These are phyloP conservation scores for Lasius platythorax DNA, from an alignment of 2,888 invertebrate genomes.

Conservation along the genomic window DNA sequence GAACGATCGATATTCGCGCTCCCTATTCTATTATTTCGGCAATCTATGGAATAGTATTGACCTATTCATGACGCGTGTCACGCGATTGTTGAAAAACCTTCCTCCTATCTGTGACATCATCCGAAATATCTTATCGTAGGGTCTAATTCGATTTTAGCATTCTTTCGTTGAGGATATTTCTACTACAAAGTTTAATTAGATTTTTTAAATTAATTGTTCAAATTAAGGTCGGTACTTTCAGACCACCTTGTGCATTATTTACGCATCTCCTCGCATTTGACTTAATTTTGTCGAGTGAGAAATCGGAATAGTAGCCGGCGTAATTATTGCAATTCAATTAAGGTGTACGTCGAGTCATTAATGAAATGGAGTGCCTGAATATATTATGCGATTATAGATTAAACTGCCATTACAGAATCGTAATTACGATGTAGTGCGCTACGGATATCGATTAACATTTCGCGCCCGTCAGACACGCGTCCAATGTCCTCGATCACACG, in stretches of 20 bases:
- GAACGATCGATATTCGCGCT: constrained; percentile 29
- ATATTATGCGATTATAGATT: constrained; percentile 47
- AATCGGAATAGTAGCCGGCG: not conserved
- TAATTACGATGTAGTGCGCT: constrained; percentile 25
- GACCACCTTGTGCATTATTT: not conserved
- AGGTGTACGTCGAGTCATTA: constrained; percentile 12
- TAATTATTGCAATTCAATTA: constrained; percentile 42
- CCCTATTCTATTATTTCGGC: constrained; percentile 18
- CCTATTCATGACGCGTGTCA: constrained; percentile 1
- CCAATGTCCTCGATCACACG: constrained; percentile 27
- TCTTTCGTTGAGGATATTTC: not conserved
- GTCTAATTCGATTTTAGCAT: not conserved
- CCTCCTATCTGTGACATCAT: not conserved
- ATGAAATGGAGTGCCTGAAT: constrained; percentile 39
- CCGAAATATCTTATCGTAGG: not conserved
- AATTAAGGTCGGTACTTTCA: not conserved
- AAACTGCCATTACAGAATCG: constrained; percentile 34
- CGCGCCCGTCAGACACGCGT: constrained; percentile 11
- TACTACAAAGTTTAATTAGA: not conserved
- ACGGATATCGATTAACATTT: constrained; percentile 47
- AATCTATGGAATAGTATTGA: not conserved
- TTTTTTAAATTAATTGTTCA: not conserved
- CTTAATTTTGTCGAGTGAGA: constrained; percentile 6
- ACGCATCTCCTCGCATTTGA: not conserved
- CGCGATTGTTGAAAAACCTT: not conserved